phyloP scores from a whole-genome alignment of 2,797 vertebrate species.

The Hydrophis major region DNA sequence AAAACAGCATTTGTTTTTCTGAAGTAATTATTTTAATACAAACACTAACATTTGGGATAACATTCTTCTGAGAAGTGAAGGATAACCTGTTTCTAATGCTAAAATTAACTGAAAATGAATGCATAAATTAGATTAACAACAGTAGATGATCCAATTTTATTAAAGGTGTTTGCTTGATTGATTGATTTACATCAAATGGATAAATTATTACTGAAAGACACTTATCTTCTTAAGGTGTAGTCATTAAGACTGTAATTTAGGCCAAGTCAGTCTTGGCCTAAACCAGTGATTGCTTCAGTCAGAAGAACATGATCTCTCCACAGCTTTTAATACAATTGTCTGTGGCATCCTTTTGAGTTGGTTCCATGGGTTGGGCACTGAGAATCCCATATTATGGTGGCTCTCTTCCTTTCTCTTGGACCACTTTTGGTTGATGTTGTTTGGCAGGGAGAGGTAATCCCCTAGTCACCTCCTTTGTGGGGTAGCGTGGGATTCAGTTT shows the following conservation, averaged over 20 bases:
- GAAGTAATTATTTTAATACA: constrained; percentile 30
- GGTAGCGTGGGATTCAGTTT: neutral
- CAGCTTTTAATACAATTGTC: neutral
- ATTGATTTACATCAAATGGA: constrained; percentile 9
- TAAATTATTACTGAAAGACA: constrained; percentile 28
- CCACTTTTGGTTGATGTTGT: neutral
- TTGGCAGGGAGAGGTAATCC: neutral
- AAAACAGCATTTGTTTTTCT: neutral
- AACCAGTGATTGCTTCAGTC: neutral
- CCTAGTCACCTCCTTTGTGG: neutral
- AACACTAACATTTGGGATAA: constrained; percentile 8
- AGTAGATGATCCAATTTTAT: constrained; percentile 38
- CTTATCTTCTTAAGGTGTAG: constrained; percentile 40
- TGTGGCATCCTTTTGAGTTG: neutral
- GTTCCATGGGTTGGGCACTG: neutral
- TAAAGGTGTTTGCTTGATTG: constrained; percentile 35
- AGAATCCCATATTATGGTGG: neutral
- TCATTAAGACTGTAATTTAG: neutral
- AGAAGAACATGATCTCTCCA: neutral
- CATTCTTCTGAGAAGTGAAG: constrained; percentile 19
- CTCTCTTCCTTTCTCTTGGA: neutral
- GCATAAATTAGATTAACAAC: constrained; percentile 38
- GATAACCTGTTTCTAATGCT: constrained; percentile 19
- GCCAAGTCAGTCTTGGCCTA: neutral
- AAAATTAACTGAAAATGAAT: constrained; percentile 36